Base-by-base conservation (phyloP, 2,888 invertebrate species). In the Drosophila austrosaltans region DNA sequence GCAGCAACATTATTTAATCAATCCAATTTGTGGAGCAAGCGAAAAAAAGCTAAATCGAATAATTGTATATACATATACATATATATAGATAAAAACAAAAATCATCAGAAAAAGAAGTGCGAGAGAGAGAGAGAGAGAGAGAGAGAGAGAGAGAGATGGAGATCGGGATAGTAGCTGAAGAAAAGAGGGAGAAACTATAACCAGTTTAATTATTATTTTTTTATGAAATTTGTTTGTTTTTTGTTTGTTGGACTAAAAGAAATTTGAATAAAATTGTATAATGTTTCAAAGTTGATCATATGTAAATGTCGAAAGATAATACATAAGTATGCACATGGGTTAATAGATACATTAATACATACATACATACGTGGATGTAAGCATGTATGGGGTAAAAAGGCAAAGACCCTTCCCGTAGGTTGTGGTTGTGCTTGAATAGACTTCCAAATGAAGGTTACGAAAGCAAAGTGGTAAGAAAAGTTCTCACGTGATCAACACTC, bases 1-100 rank as follows among this genome's bases (percentile, higher is more conserved):
- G 78, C 75, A 74, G 85, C 85, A 89, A 87, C 88, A 85, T 85
- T 85, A 89, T 85, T 89, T 85, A 85, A 85, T 87, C 85, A 89
- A 89, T 79, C 88, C 84, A 85, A 87, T 84, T 84, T 89, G 89
- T 79, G 88, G 82, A 87, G 87, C 84, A 81, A 69, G 77, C 73
- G 44, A 61, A 74, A 75, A 74, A 74, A 64, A 22, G 61, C 58
- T 76, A 82, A 76, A 82, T 80, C 81, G 62, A 88, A 81, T 77
- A 76, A 59, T 61, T 67, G 61, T 80, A 80, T 82, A 86, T 82
- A 80, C 72, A 75, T 78, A 67, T 2, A 16, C 16, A 42, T 6
- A 2, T 16, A 39, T 6, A 6, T 44, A 40, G 3, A 7, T 44
- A 44, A 60, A 60, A 54, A 54, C 53, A 53, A 32, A 58, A 66